Percentiles rank a stretch among this genome's conserved stretches.
Evolutionary conservation across 2,113 vertebrate species (phyloP).

Genomic region (Aythya baeri): DNA sequence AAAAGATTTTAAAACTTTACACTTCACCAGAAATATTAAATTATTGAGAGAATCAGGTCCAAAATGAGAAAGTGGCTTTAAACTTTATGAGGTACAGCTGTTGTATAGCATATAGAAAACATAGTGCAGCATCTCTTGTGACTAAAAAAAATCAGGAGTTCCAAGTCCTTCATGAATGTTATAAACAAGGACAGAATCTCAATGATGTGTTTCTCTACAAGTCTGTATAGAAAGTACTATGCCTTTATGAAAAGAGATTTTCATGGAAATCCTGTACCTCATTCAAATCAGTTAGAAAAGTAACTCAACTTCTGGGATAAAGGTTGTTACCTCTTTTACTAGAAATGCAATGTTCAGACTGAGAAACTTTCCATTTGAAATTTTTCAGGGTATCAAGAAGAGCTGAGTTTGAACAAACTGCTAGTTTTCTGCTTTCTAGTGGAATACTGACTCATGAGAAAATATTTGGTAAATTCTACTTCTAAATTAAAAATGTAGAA

Average conservation of each 20-base stretch:
- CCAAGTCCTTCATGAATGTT: fast-evolving
- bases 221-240: background rate
- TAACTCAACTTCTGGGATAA: background rate
- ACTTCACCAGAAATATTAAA: background rate
- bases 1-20: background rate
- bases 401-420: background rate
- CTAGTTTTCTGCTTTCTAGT: background rate
- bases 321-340: background rate
- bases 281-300: background rate
- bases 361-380: background rate
- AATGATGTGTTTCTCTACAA: background rate
- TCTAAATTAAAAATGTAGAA: background rate
- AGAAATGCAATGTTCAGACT: background rate
- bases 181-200: background rate
- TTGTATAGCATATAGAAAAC: background rate
- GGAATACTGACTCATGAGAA: background rate
- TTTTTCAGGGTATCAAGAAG: background rate
- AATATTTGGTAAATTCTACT: background rate
- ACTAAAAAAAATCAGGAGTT: background rate
- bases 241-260: background rate
- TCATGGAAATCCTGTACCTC: fast-evolving
- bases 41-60: background rate
- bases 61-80: background rate
- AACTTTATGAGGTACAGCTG: background rate
- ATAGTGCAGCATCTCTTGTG: background rate